Percentiles rank a stretch among this genome's conserved stretches.
phyloP scores from a whole-genome alignment of 1,140 invertebrate genomes.

The Drosophila tropicalis region DNA sequence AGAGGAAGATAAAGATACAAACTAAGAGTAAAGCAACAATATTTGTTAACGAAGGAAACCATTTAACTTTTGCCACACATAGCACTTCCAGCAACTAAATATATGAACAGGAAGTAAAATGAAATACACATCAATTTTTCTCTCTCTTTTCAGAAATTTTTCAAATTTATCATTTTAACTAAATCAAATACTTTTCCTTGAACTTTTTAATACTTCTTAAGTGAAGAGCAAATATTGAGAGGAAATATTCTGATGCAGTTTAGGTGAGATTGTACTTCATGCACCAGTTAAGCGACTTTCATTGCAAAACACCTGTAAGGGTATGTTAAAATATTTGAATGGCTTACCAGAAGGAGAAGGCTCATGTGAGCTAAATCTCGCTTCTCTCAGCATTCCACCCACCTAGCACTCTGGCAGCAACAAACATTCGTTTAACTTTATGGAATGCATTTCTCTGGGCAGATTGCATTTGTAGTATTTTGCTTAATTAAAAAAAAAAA shows the following conservation, averaged over 20 bases:
- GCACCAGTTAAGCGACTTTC: not conserved
- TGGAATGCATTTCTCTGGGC: constrained; percentile 59
- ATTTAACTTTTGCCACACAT: constrained; percentile 44
- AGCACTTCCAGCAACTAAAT: constrained; percentile 30
- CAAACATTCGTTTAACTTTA: constrained; percentile 54
- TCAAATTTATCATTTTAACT: too few relatives aligned
- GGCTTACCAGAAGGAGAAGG: not conserved
- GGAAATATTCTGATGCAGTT: too few relatives aligned
- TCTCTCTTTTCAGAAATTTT: not conserved
- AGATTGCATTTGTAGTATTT: constrained; percentile 75
- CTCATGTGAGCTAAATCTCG: constrained; percentile 1
- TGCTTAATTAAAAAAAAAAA: constrained; percentile 75
- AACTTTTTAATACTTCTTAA: too few relatives aligned
- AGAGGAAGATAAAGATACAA: not conserved
- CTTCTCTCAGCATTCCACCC: constrained; percentile 6
- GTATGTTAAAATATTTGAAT: constrained; percentile 6
- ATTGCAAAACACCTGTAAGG: not conserved
- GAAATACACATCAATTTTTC: constrained; percentile 3
- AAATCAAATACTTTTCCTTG: too few relatives aligned
- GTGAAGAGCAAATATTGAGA: too few relatives aligned
- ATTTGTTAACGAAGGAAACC: constrained; percentile 68
- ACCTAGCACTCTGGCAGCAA: too few relatives aligned
- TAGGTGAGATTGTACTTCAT: not conserved
- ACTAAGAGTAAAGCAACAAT: constrained; percentile 63
- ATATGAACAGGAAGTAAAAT: constrained; percentile 9